Percentiles rank a stretch among this genome's conserved stretches.
phyloP scores from a whole-genome alignment of 1,140 invertebrate genomes.

The Anastrepha obliqua region DNA sequence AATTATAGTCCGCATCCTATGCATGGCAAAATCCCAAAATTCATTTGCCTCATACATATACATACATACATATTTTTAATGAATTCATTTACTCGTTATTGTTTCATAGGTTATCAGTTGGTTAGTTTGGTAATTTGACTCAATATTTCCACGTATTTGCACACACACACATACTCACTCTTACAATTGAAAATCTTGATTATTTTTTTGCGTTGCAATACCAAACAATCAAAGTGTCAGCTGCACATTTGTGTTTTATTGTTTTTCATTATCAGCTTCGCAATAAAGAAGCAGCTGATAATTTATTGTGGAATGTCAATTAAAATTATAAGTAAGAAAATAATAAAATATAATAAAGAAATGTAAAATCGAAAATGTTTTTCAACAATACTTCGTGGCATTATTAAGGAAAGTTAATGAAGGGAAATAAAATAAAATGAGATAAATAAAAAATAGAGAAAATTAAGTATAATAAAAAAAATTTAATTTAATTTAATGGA shows the following conservation, averaged over 20 bases:
- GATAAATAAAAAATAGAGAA: no score
- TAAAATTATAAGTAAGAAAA: neutral
- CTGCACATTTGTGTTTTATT: neutral
- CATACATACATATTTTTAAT: neutral
- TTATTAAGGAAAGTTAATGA: no score
- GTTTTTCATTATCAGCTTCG: slow-evolving; percentile 30
- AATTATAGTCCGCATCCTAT: no score
- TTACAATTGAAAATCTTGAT: neutral
- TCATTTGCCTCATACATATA: neutral
- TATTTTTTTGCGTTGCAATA: neutral
- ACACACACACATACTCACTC: neutral
- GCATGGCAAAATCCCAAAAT: neutral
- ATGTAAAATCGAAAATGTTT: neutral
- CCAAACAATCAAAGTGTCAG: neutral
- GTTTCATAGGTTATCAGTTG: slow-evolving; percentile 8
- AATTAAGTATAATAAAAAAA: no score
- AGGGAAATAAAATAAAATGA: no score
- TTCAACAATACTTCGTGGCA: no score
- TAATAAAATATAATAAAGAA: neutral
- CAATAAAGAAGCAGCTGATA: slow-evolving; percentile 19
- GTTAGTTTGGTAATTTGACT: neutral
- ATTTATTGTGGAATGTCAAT: neutral
- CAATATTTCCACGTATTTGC: no score
- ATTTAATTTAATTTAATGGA: no score
- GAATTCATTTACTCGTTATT: no score